Conservation (phyloP, 2,888 invertebrate species). For the Atethmia centrago region DNA sequence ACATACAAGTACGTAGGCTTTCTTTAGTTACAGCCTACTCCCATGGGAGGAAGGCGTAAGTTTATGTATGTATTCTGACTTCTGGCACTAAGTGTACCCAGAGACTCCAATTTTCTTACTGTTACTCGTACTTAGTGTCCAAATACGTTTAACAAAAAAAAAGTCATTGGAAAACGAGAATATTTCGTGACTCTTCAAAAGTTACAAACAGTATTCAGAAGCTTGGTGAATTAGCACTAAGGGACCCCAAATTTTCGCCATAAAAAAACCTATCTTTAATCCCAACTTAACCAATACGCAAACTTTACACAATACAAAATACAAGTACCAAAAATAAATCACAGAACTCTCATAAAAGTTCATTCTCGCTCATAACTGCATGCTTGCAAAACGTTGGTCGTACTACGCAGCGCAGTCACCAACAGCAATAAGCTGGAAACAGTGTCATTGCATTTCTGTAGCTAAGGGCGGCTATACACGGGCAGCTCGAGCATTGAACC, state of each 20-base stretch:
- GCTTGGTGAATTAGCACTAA: not conserved
- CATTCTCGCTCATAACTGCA: constrained; percentile 46
- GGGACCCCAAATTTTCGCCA: not conserved
- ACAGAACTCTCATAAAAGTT: constrained; percentile 45
- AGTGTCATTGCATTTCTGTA: constrained; percentile 65
- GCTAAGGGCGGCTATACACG: constrained; percentile 6
- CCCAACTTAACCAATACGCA: not conserved
- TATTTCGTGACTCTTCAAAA: not conserved
- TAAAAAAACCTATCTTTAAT: not conserved
- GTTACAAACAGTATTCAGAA: not conserved
- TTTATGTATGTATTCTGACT: not conserved
- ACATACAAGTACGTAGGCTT: constrained; percentile 16
- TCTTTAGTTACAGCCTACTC: not conserved
- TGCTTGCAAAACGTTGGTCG: constrained; percentile 45
- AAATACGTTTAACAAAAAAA: not conserved
- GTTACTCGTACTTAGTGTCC: too few relatives aligned
- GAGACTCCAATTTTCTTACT: not conserved
- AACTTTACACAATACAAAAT: constrained; percentile 2
- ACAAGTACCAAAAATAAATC: constrained; percentile 49
- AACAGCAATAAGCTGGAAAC: constrained; percentile 61
- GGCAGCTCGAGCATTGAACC: not conserved
- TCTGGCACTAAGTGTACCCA: not conserved
- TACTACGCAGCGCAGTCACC: constrained; percentile 39
- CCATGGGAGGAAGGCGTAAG: not conserved
- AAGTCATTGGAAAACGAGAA: not conserved